phyloP scores from a whole-genome alignment of 2,113 vertebrate species.

The Leuciscus idus region DNA sequence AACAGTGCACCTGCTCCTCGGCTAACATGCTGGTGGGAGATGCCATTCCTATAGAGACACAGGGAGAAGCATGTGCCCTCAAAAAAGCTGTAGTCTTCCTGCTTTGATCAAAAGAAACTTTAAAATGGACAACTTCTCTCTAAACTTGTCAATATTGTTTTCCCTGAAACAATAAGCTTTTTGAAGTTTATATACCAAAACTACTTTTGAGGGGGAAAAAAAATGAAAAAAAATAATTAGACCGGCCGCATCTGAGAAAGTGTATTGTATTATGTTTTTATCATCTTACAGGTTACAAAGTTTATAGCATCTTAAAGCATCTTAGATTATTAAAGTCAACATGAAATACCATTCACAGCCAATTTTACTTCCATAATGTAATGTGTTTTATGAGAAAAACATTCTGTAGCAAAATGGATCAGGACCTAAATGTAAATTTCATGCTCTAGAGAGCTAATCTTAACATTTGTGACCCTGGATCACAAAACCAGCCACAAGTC shows the following conservation, averaged over 20 bases:
- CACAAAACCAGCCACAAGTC: too few relatives aligned
- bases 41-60: slow-evolving; percentile 73
- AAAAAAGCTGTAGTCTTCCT: neutral
- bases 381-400: neutral
- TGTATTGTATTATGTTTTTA: too few relatives aligned
- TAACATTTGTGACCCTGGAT: neutral
- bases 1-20: slow-evolving; percentile 82
- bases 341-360: neutral
- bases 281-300: too few relatives aligned
- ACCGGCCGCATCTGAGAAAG: too few relatives aligned
- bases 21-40: slow-evolving; percentile 71
- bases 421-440: neutral
- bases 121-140: neutral
- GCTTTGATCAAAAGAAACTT: neutral
- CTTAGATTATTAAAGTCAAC: neutral
- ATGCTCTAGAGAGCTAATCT: neutral
- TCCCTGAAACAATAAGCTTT: too few relatives aligned
- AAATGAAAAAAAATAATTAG: too few relatives aligned
- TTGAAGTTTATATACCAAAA: too few relatives aligned
- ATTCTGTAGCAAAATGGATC: neutral
- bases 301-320: too few relatives aligned
- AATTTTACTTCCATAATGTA: neutral
- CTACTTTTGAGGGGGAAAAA: too few relatives aligned
- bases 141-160: too few relatives aligned
- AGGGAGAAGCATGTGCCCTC: slow-evolving; percentile 25